Base-by-base conservation (phyloP, 1,140 invertebrate species). In the Daktulosphaira vitifoliae region DNA sequence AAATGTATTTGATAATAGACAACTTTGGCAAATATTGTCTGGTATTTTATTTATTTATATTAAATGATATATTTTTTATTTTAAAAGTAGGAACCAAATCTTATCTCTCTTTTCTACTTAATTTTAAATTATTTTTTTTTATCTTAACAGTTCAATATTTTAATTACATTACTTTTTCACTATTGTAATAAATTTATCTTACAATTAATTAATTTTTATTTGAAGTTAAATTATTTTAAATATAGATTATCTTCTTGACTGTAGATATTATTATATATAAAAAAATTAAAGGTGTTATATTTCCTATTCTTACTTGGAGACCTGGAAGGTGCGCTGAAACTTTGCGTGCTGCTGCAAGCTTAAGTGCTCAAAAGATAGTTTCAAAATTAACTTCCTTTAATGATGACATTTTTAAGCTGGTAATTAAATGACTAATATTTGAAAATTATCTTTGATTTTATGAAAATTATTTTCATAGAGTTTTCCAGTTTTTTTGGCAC, bases 251-350 rank as follows among this genome's bases (percentile, higher is more conserved):
- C n/a, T n/a, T n/a, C n/a, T n/a, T n/a, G n/a, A n/a, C n/a, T n/a
- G n/a, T n/a, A n/a, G n/a, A n/a, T n/a, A n/a, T n/a, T n/a, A n/a
- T n/a, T n/a, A n/a, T n/a, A n/a, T n/a, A n/a, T n/a, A n/a, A n/a
- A n/a, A n/a, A n/a, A n/a, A n/a, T 78, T 68, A 49, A 71, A 78
- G 82, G 85, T 44, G 77, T 89, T 48, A 82, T 95, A 68, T 74
- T 85, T 38, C 86, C 86, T 1, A 84, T 86, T 72, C 75, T 92
- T 62, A 78, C 84, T 13, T 95, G 92, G 91, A 78, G 79, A 18
- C 86, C 89, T n/a, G 91, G 92, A 0, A 79, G 84, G 25, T 82
- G 82, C 16, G 85, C 90, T 0, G 87, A 87, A 71, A 84, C 87
- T 4, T 81, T 92, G 66, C 78, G 91, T 53, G 89, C 88, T 1